Evolutionary conservation across 2,113 vertebrate species (phyloP).

Genomic region (Progne subis): DNA sequence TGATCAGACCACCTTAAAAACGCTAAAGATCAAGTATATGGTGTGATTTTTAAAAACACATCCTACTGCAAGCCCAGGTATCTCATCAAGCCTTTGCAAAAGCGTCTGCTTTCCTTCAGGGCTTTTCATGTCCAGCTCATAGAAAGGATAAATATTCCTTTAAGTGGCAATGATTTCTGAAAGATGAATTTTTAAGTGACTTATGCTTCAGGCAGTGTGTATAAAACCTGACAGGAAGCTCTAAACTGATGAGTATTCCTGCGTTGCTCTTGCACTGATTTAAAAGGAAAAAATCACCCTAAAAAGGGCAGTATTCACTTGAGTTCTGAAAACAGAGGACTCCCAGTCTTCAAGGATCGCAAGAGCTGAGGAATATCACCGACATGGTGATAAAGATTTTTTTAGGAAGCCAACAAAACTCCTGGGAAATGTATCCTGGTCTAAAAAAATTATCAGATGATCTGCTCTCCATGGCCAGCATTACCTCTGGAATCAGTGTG

Average conservation of each 20-base stretch:
- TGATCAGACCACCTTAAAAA: neutral
- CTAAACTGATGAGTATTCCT: neutral
- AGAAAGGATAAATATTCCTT: neutral
- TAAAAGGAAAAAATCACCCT: neutral
- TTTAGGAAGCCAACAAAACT: neutral
- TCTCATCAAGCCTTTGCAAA: neutral
- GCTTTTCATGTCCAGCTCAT: neutral
- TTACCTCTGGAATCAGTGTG: neutral
- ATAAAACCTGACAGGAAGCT: neutral
- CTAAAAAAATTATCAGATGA: neutral
- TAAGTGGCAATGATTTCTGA: constrained; percentile 18
- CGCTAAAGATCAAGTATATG: neutral
- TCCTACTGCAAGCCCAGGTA: neutral
- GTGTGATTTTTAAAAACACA: neutral
- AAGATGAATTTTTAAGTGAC: neutral
- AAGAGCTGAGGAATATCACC: neutral
- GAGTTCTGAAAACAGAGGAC: neutral
- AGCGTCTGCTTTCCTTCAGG: neutral
- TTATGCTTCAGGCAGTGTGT: neutral
- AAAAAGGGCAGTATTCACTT: neutral
- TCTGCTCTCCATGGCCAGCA: neutral
- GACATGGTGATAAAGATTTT: neutral
- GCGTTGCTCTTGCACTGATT: neutral
- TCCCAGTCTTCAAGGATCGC: neutral
- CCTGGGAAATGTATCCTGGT: neutral